These are phyloP conservation scores for Taxidea taxus DNA, from an alignment of 2,113 vertebrate species.

Conservation along the genomic window DNA sequence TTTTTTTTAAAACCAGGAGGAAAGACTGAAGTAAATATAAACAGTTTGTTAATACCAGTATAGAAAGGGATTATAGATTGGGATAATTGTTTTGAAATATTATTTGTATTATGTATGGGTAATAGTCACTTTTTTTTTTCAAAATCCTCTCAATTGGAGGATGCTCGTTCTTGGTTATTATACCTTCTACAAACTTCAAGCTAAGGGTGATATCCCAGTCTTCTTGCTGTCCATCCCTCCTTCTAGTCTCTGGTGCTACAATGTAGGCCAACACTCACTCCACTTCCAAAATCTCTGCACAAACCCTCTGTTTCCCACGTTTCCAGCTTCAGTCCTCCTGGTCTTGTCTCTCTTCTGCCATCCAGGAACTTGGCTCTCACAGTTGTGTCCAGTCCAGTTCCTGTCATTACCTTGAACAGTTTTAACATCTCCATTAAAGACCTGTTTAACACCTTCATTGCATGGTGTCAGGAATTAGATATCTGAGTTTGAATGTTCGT, in stretches of 20 bases:
- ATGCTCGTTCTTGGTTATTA: background rate
- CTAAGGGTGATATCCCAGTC: background rate
- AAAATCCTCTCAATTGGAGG: background rate
- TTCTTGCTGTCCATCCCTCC: background rate
- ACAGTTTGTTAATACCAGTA: conserved; percentile 6
- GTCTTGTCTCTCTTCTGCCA: background rate
- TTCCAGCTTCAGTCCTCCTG: background rate
- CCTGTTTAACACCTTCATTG: background rate
- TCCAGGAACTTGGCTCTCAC: background rate
- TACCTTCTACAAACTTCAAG: background rate
- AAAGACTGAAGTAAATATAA: conserved; percentile 33
- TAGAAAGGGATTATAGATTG: background rate
- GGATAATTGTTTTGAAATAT: background rate
- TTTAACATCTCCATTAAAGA: background rate
- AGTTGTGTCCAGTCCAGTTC: background rate
- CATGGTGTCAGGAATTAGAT: background rate
- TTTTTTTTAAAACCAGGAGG: background rate
- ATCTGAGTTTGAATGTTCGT: background rate
- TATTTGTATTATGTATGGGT: background rate
- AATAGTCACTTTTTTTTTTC: background rate
- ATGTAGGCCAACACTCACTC: background rate
- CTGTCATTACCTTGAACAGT: background rate
- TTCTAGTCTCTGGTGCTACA: background rate
- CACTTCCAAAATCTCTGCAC: background rate
- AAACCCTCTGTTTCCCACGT: background rate